A percentile compares a stretch with the other conserved stretches of the same genome.
phyloP scores from a whole-genome alignment of 2,113 vertebrate genomes.

The Gavialis gangeticus region DNA sequence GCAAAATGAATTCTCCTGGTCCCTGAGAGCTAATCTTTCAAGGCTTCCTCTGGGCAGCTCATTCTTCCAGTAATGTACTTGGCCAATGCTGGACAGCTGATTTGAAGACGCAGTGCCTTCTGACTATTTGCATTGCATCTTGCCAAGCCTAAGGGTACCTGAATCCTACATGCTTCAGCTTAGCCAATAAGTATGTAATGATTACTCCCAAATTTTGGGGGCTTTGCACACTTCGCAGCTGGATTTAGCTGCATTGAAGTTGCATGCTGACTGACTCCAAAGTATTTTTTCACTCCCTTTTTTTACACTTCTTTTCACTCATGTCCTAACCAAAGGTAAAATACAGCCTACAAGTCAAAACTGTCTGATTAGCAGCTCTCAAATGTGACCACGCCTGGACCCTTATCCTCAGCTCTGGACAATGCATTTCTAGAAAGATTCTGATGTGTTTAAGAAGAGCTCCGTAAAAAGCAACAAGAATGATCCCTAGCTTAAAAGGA shows the following conservation, averaged over 20 bases:
- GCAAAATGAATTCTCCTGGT: background rate
- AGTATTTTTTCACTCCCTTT: background rate
- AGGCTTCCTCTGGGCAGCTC: background rate
- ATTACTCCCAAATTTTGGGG: background rate
- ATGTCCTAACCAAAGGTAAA: constrained; percentile 17
- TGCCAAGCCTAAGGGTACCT: too few species aligned
- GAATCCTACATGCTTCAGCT: background rate
- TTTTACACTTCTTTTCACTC: background rate
- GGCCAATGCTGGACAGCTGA: background rate
- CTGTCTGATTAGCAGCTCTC: constrained; percentile 21
- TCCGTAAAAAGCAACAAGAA: background rate
- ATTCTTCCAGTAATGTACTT: background rate
- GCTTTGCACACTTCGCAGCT: background rate
- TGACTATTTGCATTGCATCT: background rate
- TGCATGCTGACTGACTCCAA: background rate
- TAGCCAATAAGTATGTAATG: background rate
- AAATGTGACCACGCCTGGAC: background rate
- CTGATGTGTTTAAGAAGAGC: background rate
- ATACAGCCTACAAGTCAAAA: constrained; percentile 46
- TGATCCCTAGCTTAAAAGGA: background rate
- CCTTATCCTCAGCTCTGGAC: background rate
- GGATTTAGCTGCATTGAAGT: background rate
- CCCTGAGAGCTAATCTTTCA: background rate
- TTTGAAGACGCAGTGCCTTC: background rate
- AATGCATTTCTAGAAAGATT: background rate